Percentiles rank a stretch among this genome's conserved stretches.
These are phyloP conservation scores for Chionoecetes opilio DNA, from an alignment of 1,140 invertebrate genomes.

Conservation along the genomic window DNA sequence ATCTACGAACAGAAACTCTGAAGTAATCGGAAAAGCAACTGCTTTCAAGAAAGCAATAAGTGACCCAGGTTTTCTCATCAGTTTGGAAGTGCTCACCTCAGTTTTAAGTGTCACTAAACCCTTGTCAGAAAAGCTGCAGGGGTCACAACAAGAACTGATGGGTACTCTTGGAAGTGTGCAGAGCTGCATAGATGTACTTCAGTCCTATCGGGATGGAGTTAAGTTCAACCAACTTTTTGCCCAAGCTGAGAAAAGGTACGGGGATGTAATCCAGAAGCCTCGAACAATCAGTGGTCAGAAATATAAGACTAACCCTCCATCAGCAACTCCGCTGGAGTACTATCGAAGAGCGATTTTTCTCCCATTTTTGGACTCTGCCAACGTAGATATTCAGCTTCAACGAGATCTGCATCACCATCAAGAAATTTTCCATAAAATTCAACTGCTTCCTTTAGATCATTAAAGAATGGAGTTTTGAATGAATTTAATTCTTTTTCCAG, in stretches of 20 bases:
- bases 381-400: constrained; percentile 21
- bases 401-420: constrained; percentile 35
- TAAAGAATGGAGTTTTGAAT: background rate
- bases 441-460: constrained; percentile 4
- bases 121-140: constrained; percentile 44
- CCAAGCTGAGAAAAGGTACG: too few relatives aligned
- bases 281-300: too few relatives aligned
- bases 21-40: constrained; percentile 44
- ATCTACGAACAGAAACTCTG: constrained; percentile 35
- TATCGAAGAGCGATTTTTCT: constrained; percentile 1
- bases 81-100: constrained; percentile 17
- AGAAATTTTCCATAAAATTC: too few relatives aligned
- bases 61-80: constrained; percentile 43
- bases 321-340: background rate
- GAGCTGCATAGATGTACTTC: constrained; percentile 39
- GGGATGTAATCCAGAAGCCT: too few relatives aligned
- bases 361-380: constrained; percentile 36
- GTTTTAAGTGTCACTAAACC: constrained; percentile 16
- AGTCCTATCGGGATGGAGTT: background rate
- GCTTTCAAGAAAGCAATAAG: constrained; percentile 41
- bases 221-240: too few relatives aligned
- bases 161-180: constrained; percentile 28
- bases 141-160: constrained; percentile 42
- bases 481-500: too few relatives aligned
- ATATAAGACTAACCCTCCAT: too few relatives aligned